Evolutionary conservation across 2,113 vertebrate genomes (phyloP).

Genomic region (Tichodroma muraria): DNA sequence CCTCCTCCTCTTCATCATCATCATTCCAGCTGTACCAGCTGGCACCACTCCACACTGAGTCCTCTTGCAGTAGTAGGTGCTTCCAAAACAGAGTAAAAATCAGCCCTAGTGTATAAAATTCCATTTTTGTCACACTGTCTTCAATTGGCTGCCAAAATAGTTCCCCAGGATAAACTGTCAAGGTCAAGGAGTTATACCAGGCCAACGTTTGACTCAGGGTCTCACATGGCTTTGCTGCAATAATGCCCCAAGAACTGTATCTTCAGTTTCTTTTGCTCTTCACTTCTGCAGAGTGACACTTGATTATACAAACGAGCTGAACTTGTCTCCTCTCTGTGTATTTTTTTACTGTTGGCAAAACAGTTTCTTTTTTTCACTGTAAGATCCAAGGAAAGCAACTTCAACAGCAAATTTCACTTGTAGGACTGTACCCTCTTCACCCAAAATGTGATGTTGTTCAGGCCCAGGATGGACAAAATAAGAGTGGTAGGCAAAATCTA

Average conservation of each 20-base stretch:
- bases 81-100: neutral
- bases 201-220: neutral
- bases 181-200: neutral
- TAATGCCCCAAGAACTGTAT: neutral
- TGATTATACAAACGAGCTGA: neutral
- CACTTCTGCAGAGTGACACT: neutral
- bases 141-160: neutral
- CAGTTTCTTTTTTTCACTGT: neutral
- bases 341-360: neutral
- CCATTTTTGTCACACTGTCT: neutral
- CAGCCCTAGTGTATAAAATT: neutral
- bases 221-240: neutral
- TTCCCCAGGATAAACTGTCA: neutral
- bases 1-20: neutral
- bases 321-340: neutral
- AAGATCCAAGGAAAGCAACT: neutral
- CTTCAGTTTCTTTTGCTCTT: neutral
- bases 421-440: neutral
- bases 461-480: neutral
- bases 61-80: neutral
- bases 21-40: neutral
- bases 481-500: neutral
- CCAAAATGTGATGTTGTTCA: neutral
- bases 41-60: neutral
- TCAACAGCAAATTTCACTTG: neutral